phyloP scores from a whole-genome alignment of 2,113 vertebrate species.

The Colius striatus region DNA sequence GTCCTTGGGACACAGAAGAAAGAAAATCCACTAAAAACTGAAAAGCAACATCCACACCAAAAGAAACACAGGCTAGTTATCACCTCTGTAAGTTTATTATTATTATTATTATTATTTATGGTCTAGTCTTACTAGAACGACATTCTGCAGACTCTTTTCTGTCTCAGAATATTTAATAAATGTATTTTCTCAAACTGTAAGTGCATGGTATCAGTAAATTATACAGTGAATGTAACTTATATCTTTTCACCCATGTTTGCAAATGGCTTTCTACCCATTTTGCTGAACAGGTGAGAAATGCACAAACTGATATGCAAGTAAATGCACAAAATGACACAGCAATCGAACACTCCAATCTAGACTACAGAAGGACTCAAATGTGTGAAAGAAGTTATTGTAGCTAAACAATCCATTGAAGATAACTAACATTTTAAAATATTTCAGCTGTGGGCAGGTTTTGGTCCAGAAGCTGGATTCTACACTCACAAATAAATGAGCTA shows the following conservation, averaged over 20 bases:
- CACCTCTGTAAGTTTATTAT: neutral
- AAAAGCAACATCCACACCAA: neutral
- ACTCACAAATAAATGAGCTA: neutral
- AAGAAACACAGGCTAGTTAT: neutral
- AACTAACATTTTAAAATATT: neutral
- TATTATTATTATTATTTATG: neutral
- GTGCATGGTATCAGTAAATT: neutral
- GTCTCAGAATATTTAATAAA: neutral
- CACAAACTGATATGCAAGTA: neutral
- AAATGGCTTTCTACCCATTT: constrained; percentile 26
- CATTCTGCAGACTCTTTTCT: neutral
- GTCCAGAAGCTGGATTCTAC: neutral
- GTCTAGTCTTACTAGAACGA: neutral
- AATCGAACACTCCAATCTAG: neutral
- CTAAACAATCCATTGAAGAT: neutral
- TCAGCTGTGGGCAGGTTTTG: neutral
- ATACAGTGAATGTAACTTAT: constrained; percentile 2
- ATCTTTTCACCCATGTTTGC: neutral
- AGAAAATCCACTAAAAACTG: neutral
- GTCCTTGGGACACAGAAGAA: neutral
- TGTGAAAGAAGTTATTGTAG: neutral
- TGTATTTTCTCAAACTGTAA: constrained; percentile 10
- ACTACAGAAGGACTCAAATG: neutral
- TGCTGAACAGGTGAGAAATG: constrained; percentile 29
- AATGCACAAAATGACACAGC: neutral